phyloP scores from a whole-genome alignment of 2,888 invertebrate genomes.

The Mesorhabditis sp. region DNA sequence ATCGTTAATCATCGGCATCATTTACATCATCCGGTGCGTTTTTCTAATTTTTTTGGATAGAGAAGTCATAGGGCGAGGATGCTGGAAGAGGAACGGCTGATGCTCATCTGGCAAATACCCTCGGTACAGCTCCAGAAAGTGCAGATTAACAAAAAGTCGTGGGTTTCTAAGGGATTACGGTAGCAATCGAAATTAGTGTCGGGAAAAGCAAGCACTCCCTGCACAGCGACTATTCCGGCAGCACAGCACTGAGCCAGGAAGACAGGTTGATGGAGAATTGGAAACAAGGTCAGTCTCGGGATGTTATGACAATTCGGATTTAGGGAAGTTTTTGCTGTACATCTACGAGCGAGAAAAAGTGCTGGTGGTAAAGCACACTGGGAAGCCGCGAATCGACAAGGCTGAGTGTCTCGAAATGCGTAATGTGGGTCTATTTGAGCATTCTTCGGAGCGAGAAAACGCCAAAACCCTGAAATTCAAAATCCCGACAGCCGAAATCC shows the following conservation, averaged over 20 bases:
- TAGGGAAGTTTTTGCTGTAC: not conserved
- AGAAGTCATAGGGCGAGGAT: constrained; percentile 15
- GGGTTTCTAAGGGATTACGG: not conserved
- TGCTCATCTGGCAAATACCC: constrained; percentile 32
- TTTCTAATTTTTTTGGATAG: not conserved
- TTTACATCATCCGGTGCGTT: not conserved
- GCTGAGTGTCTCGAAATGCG: not conserved
- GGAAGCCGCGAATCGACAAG: not conserved
- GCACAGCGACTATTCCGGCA: not conserved
- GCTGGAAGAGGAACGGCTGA: constrained; percentile 24
- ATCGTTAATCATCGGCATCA: not conserved
- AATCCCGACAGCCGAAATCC: too few species aligned
- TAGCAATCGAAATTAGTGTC: not conserved
- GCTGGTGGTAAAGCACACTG: not conserved
- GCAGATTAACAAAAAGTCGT: not conserved
- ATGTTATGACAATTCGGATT: not conserved
- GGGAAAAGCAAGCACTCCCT: not conserved
- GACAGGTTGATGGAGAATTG: too few species aligned
- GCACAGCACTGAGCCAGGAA: not conserved
- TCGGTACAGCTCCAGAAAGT: constrained; percentile 8
- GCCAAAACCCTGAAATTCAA: too few species aligned
- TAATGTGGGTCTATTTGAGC: not conserved
- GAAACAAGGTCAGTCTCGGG: too few species aligned
- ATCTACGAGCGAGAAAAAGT: not conserved
- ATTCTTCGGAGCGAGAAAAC: too few species aligned